Evolutionary conservation across 2,888 invertebrate genomes (phyloP), one percentile per base, ranked within the genome.

Genomic region (Athalia rosae): DNA sequence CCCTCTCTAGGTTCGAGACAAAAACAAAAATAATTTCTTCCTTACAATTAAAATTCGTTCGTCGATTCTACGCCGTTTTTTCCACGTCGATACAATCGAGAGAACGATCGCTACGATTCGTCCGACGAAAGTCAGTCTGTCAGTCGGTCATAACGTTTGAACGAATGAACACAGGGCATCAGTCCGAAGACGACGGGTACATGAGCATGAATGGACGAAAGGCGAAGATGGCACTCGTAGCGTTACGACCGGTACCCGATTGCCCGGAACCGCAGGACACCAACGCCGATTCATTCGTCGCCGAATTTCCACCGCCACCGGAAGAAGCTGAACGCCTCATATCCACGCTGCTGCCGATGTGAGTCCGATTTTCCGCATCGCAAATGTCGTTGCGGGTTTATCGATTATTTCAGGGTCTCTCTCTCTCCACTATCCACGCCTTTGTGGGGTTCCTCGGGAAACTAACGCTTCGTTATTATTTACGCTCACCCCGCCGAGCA

Each of bases 121-220:
- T 28, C 28, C 28, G 2, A 28, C 2, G 2, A 28, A 28, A 28
- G 28, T 28, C 28, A 28, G n/a, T n/a, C n/a, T n/a, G n/a, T n/a
- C n/a, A n/a, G n/a, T n/a, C n/a, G n/a, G n/a, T n/a, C n/a, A n/a
- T n/a, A n/a, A n/a, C n/a, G n/a, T 71, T 43, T 41, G 71, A 43
- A 56, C 76, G 61, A 48, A 79, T n/a, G n/a, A n/a, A n/a, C n/a
- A n/a, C 83, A 88, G 95, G 95, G 84, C 95, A 96, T 90, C 96
- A 96, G 89, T 96, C 96, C 78, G 96, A 96, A 90, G 96, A 96
- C 93, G 96, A 96, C 93, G 96, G 96, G 90, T 96, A 96, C 91
- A 96, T 96, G 96, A 96, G 96, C 91, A 95, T 96, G 93, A 96
- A 96, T 93, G 96, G 96, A 84, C 93, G 95, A 89, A 94, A 94